A percentile compares a stretch with the other conserved stretches of the same genome.
Conservation (phyloP, 2,797 vertebrate species). For the Acomys russatus region DNA sequence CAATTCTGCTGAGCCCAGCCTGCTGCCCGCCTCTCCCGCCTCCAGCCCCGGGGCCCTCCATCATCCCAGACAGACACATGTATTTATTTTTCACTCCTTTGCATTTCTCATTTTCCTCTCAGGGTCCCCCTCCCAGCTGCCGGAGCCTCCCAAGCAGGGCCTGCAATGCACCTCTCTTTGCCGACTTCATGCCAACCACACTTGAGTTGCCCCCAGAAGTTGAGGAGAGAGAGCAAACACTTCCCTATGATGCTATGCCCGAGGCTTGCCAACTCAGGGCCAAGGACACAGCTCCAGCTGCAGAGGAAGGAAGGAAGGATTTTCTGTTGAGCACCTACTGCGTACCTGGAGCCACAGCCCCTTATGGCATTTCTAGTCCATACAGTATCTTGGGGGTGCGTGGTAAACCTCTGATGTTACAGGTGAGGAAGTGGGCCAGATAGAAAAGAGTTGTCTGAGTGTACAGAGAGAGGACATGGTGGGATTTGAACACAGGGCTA, state of each 20-base stretch:
- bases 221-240: neutral
- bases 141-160: constrained; percentile 1
- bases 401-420: neutral
- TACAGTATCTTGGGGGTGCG: neutral
- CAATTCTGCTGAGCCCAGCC: constrained; percentile 79
- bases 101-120: constrained; percentile 84
- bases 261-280: neutral
- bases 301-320: neutral
- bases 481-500: neutral
- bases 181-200: neutral
- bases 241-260: neutral
- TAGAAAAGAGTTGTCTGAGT: neutral
- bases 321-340: neutral
- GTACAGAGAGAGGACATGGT: neutral
- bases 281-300: neutral
- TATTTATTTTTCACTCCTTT: constrained; percentile 85
- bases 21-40: constrained; percentile 61
- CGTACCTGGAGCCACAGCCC: neutral
- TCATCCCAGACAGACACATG: constrained; percentile 84
- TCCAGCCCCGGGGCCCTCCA: constrained; percentile 80
- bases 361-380: neutral
- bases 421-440: neutral
- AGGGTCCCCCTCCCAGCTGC: neutral
- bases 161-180: constrained; percentile 77
- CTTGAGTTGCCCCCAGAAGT: constrained; percentile 25